phyloP scores from a whole-genome alignment of 2,113 vertebrate species.

The Collichthys lucidus region DNA sequence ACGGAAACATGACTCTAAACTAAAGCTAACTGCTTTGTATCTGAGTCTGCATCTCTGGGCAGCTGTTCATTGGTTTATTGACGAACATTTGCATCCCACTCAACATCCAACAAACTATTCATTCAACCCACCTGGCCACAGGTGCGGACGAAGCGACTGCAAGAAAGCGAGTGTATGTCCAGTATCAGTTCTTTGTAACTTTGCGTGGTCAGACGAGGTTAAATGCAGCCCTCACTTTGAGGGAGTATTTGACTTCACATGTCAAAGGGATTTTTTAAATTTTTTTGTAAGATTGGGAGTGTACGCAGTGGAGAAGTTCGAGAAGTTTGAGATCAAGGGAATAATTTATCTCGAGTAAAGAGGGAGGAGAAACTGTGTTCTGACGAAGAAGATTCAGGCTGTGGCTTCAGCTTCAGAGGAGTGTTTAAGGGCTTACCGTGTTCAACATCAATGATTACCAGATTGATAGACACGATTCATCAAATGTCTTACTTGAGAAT shows the following conservation, averaged over 20 bases:
- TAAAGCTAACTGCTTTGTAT: background rate
- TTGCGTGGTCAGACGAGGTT: background rate
- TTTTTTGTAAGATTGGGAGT: background rate
- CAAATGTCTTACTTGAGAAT: too few relatives aligned
- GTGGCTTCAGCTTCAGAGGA: too few relatives aligned
- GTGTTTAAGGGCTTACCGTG: too few relatives aligned
- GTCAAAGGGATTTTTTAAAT: background rate
- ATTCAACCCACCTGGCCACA: background rate
- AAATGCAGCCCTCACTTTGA: background rate
- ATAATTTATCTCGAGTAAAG: conserved; percentile 12
- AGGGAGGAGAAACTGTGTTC: background rate
- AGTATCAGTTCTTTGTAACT: background rate
- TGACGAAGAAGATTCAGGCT: background rate
- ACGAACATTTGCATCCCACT: background rate
- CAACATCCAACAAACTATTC: background rate
- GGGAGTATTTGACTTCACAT: background rate
- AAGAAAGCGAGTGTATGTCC: background rate
- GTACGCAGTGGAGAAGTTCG: background rate
- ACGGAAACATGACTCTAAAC: too few relatives aligned
- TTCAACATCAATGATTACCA: too few relatives aligned
- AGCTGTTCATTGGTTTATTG: background rate
- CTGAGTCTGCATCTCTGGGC: background rate
- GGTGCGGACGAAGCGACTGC: background rate
- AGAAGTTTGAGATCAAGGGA: conserved; percentile 28
- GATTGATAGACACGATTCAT: too few relatives aligned